A percentile compares a stretch with the other conserved stretches of the same genome.
Conservation (phyloP, 2,113 vertebrate genomes). For the Addax nasomaculatus region DNA sequence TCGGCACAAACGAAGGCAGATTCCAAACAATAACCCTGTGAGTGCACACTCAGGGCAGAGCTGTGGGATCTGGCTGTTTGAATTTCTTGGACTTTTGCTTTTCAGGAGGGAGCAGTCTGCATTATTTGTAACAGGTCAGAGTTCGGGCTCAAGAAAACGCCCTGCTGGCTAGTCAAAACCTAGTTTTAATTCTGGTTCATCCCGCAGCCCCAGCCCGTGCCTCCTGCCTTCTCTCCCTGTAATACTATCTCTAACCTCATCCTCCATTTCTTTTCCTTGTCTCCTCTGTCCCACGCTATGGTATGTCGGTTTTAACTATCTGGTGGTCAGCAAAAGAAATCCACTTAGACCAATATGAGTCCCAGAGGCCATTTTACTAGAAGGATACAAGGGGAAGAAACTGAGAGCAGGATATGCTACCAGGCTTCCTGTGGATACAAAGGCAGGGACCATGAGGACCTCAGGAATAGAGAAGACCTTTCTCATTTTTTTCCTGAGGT, state of each 20-base stretch:
- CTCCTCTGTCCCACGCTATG: background rate
- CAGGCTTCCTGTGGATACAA: background rate
- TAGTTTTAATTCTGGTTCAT: background rate
- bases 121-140: background rate
- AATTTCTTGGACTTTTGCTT: background rate
- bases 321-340: background rate
- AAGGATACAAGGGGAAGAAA: background rate
- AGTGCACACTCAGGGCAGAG: accelerated
- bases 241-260: background rate
- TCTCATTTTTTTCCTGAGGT: background rate
- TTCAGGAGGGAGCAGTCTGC: background rate
- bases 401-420: background rate
- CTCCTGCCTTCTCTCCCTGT: background rate
- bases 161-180: background rate
- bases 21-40: background rate
- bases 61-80: background rate
- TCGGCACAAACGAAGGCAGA: background rate
- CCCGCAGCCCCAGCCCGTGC: background rate
- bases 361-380: background rate
- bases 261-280: background rate
- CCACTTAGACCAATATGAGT: background rate
- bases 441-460: background rate
- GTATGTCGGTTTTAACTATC: background rate
- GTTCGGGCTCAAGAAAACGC: background rate
- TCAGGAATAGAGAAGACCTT: background rate